Evolutionary conservation across 23 tunicate genomes (phyloP).

Genomic region (Ciona savignyi): DNA sequence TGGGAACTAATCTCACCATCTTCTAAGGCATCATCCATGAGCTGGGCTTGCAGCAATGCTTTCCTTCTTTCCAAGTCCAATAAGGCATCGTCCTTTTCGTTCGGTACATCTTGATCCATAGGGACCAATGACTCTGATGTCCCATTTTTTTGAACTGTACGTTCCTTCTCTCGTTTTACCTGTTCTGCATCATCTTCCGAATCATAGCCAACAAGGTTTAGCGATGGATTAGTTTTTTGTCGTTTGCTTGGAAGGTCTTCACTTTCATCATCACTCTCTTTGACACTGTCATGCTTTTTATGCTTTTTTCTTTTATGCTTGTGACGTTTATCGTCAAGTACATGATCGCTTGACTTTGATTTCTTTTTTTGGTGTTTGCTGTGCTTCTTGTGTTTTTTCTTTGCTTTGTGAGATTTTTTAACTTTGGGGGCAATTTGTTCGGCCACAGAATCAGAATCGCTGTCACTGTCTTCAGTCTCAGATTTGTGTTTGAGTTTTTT

Average conservation of each 20-base stretch:
- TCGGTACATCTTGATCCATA: too few species aligned
- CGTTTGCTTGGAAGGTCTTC: neutral
- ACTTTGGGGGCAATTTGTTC: constrained; percentile 90
- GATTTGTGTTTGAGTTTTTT: constrained; percentile 12
- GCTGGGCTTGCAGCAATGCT: constrained; percentile 58
- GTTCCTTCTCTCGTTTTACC: constrained; percentile 3
- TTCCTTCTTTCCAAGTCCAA: constrained; percentile 66
- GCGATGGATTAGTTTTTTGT: neutral
- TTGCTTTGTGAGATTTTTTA: constrained; percentile 50
- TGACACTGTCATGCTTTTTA: constrained; percentile 24
- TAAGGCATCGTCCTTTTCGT: neutral
- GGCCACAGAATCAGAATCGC: constrained; percentile 77
- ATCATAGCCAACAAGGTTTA: constrained; percentile 2
- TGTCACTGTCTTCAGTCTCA: constrained; percentile 15
- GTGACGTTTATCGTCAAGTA: constrained; percentile 12
- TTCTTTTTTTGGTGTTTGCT: constrained; percentile 11
- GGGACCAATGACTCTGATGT: neutral
- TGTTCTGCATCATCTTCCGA: constrained; percentile 24
- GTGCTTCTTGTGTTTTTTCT: constrained; percentile 13
- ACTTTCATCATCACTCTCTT: neutral
- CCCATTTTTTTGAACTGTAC: neutral
- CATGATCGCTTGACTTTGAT: neutral
- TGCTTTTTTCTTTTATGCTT: constrained; percentile 62
- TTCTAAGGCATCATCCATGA: constrained; percentile 19
- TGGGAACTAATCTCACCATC: constrained; percentile 50